Evolutionary conservation across 1,140 invertebrate species (phyloP).

Genomic region (Papilio helenus): DNA sequence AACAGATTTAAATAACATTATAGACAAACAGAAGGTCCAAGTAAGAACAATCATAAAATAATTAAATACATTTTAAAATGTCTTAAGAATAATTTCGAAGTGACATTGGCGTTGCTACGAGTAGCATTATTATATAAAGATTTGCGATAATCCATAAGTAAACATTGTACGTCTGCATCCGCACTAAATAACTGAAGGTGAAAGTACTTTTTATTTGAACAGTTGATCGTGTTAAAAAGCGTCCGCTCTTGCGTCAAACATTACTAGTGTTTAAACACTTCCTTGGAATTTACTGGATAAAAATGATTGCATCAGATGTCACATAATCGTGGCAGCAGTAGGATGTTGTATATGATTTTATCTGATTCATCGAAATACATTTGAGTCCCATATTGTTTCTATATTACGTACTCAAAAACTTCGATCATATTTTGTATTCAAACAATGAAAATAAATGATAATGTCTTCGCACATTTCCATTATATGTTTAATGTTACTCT

Average conservation of each 20-base stretch:
- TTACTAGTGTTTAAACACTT: conserved; percentile 42
- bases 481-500: not conserved
- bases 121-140: conserved; percentile 25
- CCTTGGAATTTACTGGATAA: not conserved
- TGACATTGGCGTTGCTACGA: not conserved
- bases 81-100: not conserved
- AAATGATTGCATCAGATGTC: not conserved
- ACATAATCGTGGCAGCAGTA: not conserved
- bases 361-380: not conserved
- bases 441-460: not conserved
- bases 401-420: not conserved
- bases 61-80: not conserved
- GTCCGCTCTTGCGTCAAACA: conserved; percentile 66
- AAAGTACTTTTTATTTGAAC: conserved; percentile 73
- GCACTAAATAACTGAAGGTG: conserved; percentile 62
- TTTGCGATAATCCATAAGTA: conserved; percentile 61
- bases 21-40: not conserved
- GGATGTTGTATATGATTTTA: not conserved
- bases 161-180: conserved; percentile 47
- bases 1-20: not conserved
- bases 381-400: not conserved
- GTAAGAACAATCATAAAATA: not conserved
- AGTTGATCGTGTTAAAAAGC: conserved; percentile 67
- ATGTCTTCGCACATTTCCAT: not conserved
- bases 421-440: not conserved